Conservation (phyloP, 53 echinoderm and acorn worm species). For the Patiria pectinifera region DNA sequence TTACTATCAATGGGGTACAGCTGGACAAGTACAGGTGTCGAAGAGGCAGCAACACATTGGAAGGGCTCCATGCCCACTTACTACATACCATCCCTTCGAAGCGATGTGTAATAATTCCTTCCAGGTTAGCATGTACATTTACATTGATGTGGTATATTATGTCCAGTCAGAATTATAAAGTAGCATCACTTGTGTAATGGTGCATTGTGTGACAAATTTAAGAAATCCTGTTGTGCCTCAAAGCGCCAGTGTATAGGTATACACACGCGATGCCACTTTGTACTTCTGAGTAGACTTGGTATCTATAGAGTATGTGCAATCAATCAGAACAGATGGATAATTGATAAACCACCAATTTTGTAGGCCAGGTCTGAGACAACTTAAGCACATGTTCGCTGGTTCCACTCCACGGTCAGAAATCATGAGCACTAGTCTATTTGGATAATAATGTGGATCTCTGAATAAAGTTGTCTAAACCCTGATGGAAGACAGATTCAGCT, state of each 20-base stretch:
- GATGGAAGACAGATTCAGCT: conserved; percentile 8
- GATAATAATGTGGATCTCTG: neutral
- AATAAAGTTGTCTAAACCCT: conserved; percentile 1
- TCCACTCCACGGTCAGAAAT: conserved; percentile 16
- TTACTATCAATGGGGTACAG: conserved; percentile 64
- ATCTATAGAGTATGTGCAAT: neutral
- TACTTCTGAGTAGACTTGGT: conserved; percentile 9
- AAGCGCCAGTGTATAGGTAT: neutral
- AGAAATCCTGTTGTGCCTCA: neutral
- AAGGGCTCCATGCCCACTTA: conserved; percentile 74
- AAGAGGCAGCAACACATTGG: conserved; percentile 61
- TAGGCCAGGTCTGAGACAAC: neutral
- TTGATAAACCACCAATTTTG: neutral
- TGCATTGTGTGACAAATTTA: conserved; percentile 3
- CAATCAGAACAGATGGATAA: conserved; percentile 15
- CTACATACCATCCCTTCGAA: conserved; percentile 59
- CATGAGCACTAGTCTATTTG: conserved; percentile 2
- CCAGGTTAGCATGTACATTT: conserved; percentile 61
- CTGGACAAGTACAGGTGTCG: conserved; percentile 67
- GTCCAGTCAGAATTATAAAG: no score
- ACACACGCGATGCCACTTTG: neutral
- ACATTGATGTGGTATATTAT: neutral
- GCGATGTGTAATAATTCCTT: conserved; percentile 65
- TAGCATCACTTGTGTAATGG: conserved; percentile 2
- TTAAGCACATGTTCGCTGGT: neutral